Evolutionary conservation across 2,888 invertebrate genomes (phyloP), one percentile per base, ranked within the genome.

Genomic region (Timandra comae): DNA sequence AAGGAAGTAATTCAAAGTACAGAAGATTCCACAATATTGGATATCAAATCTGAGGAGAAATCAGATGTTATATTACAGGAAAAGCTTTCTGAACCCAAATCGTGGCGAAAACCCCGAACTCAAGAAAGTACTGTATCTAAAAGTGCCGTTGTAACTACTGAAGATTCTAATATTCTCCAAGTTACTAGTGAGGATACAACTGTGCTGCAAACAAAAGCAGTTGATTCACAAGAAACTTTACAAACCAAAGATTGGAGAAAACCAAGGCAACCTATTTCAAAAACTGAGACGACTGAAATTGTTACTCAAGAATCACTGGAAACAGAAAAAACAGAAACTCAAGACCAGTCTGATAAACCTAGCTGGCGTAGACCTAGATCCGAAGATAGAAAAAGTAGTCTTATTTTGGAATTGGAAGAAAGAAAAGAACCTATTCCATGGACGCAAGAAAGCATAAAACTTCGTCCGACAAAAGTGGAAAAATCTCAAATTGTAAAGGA

Each of bases 391-490:
- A 47, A 39, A 39, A 29, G 41, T 13, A 43, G 43, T 52, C 33
- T 30, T 27, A 28, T 39, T 9, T 40, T 41, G 30, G 61, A 63
- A 37, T 40, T 41, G 30, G 61, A 63, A 37, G 68, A 71, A 35
- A 60, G 52, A 39, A 65, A 61, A 56, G 77, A 67, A 76, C 72
- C 61, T 46, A 77, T 58, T 61, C 89, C 61, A 32, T 89, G 63
- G 89, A 93, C 89, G 2, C 87, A 92, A 54, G 90, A 93, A 69
- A 86, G 88, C 45, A 84, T 90, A 7, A 82, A 87, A 52, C 58
- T 90, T 45, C 85, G 88, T 49, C 89, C 90, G 2, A 82, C 90
- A 0, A 89, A 88, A 49, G 86, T 88, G 29, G 84, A 88, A 44
- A 87, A 88, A 45, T 74, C 77, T 41, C 62, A 78, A 30, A 82